Conservation (phyloP, 64 coral and sea anemone species). For the Stichodactyla mertensii region DNA sequence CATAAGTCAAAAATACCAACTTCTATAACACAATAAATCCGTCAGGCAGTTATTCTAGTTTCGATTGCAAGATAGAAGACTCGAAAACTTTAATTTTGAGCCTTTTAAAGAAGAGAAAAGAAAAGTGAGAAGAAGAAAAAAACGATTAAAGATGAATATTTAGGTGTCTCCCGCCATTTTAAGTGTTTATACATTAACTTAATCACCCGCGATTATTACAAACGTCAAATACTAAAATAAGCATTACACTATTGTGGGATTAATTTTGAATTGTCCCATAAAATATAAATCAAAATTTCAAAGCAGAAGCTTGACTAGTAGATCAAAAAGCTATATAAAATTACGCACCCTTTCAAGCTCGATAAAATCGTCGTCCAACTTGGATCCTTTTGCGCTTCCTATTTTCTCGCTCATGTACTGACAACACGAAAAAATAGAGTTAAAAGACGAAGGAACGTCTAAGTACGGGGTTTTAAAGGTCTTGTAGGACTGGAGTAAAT, state of each 20-base stretch:
- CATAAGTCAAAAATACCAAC: too few relatives aligned
- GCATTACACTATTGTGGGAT: neutral
- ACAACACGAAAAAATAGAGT: neutral
- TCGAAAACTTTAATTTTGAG: too few relatives aligned
- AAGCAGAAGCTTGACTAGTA: neutral
- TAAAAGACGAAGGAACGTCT: neutral
- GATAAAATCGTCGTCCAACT: slow-evolving; percentile 87
- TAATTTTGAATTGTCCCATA: neutral
- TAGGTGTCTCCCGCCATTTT: neutral
- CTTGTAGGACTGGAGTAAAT: neutral
- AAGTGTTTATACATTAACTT: neutral
- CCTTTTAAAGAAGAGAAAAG: neutral
- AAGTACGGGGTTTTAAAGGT: neutral
- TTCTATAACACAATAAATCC: too few relatives aligned
- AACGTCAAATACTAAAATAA: neutral
- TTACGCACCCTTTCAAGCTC: slow-evolving; percentile 91
- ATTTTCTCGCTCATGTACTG: slow-evolving; percentile 99
- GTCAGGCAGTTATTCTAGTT: too few relatives aligned
- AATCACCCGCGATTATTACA: slow-evolving; percentile 11
- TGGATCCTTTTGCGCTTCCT: slow-evolving; percentile 86
- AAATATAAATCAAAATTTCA: neutral
- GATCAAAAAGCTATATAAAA: neutral
- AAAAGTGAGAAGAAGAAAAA: neutral
- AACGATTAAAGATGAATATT: neutral
- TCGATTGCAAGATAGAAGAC: too few relatives aligned